A percentile compares a stretch with the other conserved stretches of the same genome.
phyloP scores from a whole-genome alignment of 2,888 invertebrate genomes.

The Stenchaetothrips biformis region DNA sequence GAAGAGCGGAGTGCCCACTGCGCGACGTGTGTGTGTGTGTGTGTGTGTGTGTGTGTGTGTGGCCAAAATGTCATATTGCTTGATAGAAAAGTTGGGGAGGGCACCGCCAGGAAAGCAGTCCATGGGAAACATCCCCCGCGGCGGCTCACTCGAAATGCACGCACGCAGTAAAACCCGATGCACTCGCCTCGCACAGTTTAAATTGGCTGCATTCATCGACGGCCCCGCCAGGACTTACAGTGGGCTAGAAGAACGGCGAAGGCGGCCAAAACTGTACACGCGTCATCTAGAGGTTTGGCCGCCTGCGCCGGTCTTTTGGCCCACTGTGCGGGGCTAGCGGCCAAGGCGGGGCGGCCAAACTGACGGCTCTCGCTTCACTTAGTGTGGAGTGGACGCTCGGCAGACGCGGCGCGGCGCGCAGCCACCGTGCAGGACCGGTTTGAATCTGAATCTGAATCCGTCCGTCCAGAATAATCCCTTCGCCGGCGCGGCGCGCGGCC shows the following conservation, averaged over 20 bases:
- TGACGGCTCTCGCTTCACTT: no score
- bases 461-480: constrained; percentile 1
- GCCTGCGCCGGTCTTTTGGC: not conserved
- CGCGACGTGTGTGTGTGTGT: not conserved
- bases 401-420: not conserved
- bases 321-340: not conserved
- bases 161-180: no score
- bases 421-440: not conserved
- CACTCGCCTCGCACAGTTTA: no score
- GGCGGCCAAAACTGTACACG: no score
- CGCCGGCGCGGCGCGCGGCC: not conserved
- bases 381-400: not conserved
- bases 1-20: not conserved
- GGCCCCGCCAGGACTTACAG: no score
- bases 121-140: no score
- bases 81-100: no score
- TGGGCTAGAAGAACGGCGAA: no score
- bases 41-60: not conserved
- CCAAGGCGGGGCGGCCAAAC: not conserved
- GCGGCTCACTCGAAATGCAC: no score
- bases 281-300: not conserved
- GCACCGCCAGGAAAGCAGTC: no score
- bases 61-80: no score
- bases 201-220: no score
- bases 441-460: not conserved